phyloP scores from a whole-genome alignment of 2,888 invertebrate genomes.

The Dorcus parallelipipedus region DNA sequence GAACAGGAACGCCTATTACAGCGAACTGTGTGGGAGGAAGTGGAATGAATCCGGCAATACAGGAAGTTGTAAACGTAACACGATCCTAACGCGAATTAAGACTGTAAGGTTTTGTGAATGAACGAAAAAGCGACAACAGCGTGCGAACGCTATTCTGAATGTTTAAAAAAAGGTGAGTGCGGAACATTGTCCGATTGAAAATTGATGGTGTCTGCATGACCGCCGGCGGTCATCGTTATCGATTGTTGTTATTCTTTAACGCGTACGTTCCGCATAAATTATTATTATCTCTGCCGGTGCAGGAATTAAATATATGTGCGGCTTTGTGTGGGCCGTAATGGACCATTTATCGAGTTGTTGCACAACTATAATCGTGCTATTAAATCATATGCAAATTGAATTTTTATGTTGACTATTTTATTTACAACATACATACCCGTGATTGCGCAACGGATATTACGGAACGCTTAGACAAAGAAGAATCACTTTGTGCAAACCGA shows the following conservation, averaged over 20 bases:
- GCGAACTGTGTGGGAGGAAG: no score
- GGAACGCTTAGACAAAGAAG: no score
- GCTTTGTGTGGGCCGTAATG: background rate
- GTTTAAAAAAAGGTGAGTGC: slow-evolving; percentile 1
- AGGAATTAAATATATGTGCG: background rate
- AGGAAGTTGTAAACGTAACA: no score
- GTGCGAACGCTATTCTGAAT: background rate
- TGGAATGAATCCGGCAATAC: no score
- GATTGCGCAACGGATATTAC: no score
- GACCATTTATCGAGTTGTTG: background rate
- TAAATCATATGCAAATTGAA: no score
- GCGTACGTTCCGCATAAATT: background rate
- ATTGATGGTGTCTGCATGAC: slow-evolving; percentile 1
- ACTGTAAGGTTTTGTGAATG: background rate
- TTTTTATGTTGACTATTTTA: no score
- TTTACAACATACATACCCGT: no score
- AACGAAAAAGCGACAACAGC: background rate
- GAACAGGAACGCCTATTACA: no score
- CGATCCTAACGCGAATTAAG: background rate
- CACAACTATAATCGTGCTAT: no score
- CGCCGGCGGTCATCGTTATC: background rate
- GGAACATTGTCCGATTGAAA: background rate
- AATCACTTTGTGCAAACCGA: no score
- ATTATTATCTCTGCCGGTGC: background rate
- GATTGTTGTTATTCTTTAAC: background rate